These are phyloP conservation scores for Trinorchestia longiramus DNA, from an alignment of 1,140 invertebrate species.

Conservation along the genomic window DNA sequence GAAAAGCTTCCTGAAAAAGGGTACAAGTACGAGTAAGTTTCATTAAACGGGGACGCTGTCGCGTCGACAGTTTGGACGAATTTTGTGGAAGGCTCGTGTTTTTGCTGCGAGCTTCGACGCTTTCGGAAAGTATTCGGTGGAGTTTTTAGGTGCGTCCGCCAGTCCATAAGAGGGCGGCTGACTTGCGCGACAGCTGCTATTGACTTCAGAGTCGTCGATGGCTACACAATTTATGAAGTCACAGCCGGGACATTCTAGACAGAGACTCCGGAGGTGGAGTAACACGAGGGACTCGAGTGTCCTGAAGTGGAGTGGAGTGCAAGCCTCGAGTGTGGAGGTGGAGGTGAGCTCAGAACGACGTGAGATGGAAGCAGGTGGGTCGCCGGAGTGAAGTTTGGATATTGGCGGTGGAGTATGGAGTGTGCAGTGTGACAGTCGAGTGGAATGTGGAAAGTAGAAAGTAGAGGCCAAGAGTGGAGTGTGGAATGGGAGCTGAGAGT, in stretches of 20 bases:
- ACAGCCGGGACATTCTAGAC: constrained; percentile 26
- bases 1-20: background rate
- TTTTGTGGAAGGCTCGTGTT: background rate
- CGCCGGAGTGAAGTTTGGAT: background rate
- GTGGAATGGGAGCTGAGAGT: background rate
- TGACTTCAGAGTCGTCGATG: constrained; percentile 40
- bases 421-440: too few relatives aligned
- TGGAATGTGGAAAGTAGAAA: too few relatives aligned
- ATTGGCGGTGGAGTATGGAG: background rate
- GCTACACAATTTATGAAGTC: constrained; percentile 40
- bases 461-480: background rate
- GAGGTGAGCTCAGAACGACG: background rate
- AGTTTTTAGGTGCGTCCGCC: constrained; percentile 3
- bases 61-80: background rate
- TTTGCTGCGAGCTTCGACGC: background rate
- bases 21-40: constrained; percentile 26
- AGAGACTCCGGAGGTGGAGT: background rate
- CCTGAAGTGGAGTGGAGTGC: background rate
- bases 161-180: constrained; percentile 13
- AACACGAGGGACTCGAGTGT: background rate
- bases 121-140: background rate
- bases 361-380: too few relatives aligned
- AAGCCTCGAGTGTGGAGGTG: background rate
- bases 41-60: background rate
- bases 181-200: constrained; percentile 46